Evolutionary conservation across 2,113 vertebrate species (phyloP).

Genomic region (Oriolus oriolus): DNA sequence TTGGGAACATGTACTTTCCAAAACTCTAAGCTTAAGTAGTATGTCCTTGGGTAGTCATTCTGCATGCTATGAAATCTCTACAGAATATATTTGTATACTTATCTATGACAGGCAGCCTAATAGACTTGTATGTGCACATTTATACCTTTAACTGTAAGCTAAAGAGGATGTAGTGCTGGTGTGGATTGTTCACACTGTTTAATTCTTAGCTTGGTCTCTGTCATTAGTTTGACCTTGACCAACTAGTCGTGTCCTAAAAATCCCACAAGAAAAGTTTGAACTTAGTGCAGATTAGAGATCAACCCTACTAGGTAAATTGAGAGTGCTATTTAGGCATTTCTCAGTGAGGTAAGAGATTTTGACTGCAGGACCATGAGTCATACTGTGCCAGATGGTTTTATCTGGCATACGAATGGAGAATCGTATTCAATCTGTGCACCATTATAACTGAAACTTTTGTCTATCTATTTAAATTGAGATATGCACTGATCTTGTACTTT

Average conservation of each 20-base stretch:
- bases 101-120: neutral
- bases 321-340: neutral
- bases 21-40: neutral
- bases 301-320: neutral
- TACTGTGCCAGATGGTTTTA: neutral
- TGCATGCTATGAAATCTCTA: neutral
- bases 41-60: neutral
- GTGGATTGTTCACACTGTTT: neutral
- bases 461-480: neutral
- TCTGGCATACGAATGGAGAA: neutral
- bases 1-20: neutral
- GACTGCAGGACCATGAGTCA: neutral
- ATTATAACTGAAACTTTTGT: neutral
- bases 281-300: neutral
- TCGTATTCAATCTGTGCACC: neutral
- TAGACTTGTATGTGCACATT: neutral
- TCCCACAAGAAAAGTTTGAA: neutral
- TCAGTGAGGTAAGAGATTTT: neutral
- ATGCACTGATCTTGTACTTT: neutral
- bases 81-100: neutral
- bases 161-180: neutral
- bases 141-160: neutral
- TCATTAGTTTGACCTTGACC: neutral
- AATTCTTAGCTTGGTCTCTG: neutral
- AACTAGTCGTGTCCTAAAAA: neutral